phyloP scores from a whole-genome alignment of 2,797 vertebrate species.

The Nothura maculosa region DNA sequence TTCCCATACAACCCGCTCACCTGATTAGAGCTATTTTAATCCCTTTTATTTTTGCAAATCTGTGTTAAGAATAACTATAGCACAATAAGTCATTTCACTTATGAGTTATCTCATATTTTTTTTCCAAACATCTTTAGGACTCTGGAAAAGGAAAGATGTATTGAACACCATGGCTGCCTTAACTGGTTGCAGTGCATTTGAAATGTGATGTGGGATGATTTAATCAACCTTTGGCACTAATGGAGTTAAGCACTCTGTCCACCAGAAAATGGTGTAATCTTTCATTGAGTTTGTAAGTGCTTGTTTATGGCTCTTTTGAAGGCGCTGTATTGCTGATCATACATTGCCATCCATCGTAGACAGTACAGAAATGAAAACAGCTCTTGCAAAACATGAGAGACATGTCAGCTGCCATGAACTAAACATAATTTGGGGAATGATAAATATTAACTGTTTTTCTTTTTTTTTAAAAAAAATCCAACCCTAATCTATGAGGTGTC shows the following conservation, averaged over 20 bases:
- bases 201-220: conserved; percentile 74
- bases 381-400: background rate
- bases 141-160: conserved; percentile 64
- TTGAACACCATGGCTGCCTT: conserved; percentile 45
- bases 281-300: conserved; percentile 63
- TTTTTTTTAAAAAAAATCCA: background rate
- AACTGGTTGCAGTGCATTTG: conserved; percentile 72
- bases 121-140: conserved; percentile 66
- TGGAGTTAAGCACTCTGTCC: conserved; percentile 73
- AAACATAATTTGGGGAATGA: background rate
- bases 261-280: conserved; percentile 63
- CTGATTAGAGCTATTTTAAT: conserved; percentile 15
- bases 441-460: background rate
- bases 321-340: background rate
- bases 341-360: conserved; percentile 15
- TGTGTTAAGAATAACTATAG: conserved; percentile 37
- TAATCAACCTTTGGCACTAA: conserved; percentile 72
- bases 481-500: background rate
- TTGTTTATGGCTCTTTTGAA: conserved; percentile 50
- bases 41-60: conserved; percentile 41
- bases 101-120: conserved; percentile 36
- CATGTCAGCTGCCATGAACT: background rate
- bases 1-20: background rate
- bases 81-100: conserved; percentile 55
- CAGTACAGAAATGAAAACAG: background rate